These are phyloP conservation scores for Coracias cyanogaster DNA, from an alignment of 2,797 vertebrate genomes.

Conservation along the genomic window DNA sequence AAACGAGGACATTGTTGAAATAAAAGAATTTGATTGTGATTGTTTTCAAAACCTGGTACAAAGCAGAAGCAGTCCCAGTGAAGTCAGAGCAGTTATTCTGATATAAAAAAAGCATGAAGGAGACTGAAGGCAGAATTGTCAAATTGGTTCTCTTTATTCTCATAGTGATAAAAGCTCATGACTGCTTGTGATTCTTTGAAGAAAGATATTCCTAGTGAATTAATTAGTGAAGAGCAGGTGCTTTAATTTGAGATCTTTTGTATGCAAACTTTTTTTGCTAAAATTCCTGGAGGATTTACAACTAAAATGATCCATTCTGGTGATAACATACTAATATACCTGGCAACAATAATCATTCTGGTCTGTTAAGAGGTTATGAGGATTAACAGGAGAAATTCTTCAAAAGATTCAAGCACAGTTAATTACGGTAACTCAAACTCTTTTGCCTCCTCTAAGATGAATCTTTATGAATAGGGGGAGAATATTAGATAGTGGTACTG, in stretches of 20 bases:
- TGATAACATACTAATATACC: conserved; percentile 3
- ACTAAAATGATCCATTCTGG: conserved; percentile 45
- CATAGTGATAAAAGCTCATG: conserved; percentile 61
- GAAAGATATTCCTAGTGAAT: conserved; percentile 65
- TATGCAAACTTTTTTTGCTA: conserved; percentile 46
- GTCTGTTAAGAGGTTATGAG: background rate
- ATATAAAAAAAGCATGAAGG: background rate
- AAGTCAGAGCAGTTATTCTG: conserved; percentile 10
- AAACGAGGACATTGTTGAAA: background rate
- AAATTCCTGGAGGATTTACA: conserved; percentile 57
- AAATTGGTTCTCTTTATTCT: conserved; percentile 71
- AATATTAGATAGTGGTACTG: background rate
- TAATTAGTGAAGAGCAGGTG: conserved; percentile 68
- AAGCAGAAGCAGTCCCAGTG: background rate
- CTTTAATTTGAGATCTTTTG: conserved; percentile 38
- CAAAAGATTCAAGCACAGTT: background rate
- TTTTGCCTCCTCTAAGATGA: background rate
- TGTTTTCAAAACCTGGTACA: background rate
- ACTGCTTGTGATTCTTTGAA: conserved; percentile 59
- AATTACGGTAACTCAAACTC: background rate
- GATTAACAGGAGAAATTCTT: background rate
- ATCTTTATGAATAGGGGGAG: background rate
- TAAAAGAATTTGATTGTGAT: background rate
- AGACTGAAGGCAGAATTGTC: conserved; percentile 28
- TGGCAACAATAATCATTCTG: background rate